Evolutionary conservation across 2,797 vertebrate species (phyloP), one percentile per base, ranked within the genome.

Genomic region (Pipistrellus kuhlii): DNA sequence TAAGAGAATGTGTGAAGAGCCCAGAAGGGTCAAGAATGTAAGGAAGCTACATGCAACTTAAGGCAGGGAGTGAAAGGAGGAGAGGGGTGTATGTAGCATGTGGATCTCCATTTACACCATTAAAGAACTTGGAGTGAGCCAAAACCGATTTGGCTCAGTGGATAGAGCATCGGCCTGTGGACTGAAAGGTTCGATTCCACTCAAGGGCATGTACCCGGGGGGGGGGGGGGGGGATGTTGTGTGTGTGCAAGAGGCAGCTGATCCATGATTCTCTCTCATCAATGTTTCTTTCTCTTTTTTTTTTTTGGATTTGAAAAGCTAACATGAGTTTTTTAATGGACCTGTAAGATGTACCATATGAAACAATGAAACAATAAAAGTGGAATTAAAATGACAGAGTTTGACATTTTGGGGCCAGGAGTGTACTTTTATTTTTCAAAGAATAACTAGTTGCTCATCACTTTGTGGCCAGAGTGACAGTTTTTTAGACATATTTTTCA

Each of bases 271-370:
- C 38, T 41, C 38, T 41, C 38, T 41, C 38, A 41, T 41, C 38
- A 41, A n/a, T n/a, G n/a, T n/a, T n/a, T n/a, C n/a, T n/a, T n/a
- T n/a, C n/a, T n/a, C n/a, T n/a, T n/a, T n/a, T n/a, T n/a, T n/a
- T n/a, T n/a, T n/a, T n/a, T n/a, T 77, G 38, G 46, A 44, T 77
- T 93, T 78, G 53, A 53, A 80, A 85, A 93, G 25, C 25, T 85
- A 71, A 35, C n/a, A 8, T 64, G 59, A n/a, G 12, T 21, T 77
- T 66, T 84, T 1, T 4, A 64, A 21, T 71, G 15, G 9, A 13
- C 9, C 25, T 62, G 41, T 62, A 57, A 30, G 53, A n/a, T 76
- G 8, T 38, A 27, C 6, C 25, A 30, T 2, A n/a, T n/a, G n/a
- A n/a, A n/a, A n/a, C n/a, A n/a, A 62, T 59, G 4, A 89, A 87